Evolutionary conservation across 2,888 invertebrate genomes (phyloP), one percentile per base, ranked within the genome.

Genomic region (Meteorus cinctellus): DNA sequence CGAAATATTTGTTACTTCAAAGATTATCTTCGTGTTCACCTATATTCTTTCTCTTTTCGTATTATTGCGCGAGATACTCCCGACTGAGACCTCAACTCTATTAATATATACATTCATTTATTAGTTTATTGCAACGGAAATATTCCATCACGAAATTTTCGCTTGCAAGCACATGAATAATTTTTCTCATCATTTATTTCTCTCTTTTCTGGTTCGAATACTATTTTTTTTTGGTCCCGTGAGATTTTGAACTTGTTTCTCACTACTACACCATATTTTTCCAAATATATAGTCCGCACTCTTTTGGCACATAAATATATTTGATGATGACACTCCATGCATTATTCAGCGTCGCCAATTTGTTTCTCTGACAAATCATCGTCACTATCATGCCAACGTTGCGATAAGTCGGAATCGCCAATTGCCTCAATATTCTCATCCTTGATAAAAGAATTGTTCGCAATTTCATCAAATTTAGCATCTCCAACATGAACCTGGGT

Each of bases 151-250:
- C 55, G 19, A 68, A 51, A n/a, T 27, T 41, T 67, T 27, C 4
- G 4, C 48, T 41, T 24, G 24, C 29, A 68, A 24, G 29, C 29
- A 10, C 29, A 19, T 19, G 24, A 24, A 24, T 24, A 24, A 24
- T 0, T 16, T 16, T n/a, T 16, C n/a, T 48, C 4, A 3, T 34
- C 34, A 34, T 34, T 4, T 34, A 8, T 34, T 45, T n/a, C 4
- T 55, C 19, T n/a, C 2, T 55, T 19, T 10, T 24, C 6, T 19
- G 55, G n/a, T 19, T 55, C n/a, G 5, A 27, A 27, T 29, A 68
- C 65, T 73, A 24, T 24, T 34, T 55, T 45, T 24, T 72, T 77
- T 80, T 80, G 80, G 79, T 80, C 80, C 80, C 80, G 77, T 63
- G 74, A 72, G 67, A 78, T 73, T 75, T 41, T 55, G 24, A 55